Evolutionary conservation across 2,113 vertebrate genomes (phyloP).

Genomic region (Apodemus speciosus): DNA sequence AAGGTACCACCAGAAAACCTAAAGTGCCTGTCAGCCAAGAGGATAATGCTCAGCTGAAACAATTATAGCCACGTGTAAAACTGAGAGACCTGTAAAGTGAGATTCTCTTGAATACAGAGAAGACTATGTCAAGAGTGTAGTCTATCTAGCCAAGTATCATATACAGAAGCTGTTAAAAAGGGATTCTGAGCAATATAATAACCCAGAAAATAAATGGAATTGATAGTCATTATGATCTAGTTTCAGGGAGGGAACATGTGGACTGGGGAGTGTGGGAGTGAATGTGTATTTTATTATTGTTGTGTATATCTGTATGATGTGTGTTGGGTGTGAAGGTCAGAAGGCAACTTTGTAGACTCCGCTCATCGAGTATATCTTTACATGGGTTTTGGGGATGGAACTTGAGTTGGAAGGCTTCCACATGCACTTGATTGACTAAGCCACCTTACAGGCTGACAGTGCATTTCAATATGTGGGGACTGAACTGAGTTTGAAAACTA

Average conservation of each 20-base stretch:
- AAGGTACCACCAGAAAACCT: neutral
- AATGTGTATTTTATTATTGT: neutral
- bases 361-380: too few species aligned
- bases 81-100: neutral
- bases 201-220: neutral
- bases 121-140: neutral
- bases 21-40: neutral
- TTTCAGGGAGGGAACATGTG: neutral
- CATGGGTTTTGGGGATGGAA: neutral
- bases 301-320: neutral
- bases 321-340: neutral
- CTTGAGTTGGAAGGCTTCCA: neutral
- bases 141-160: neutral
- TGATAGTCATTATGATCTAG: neutral
- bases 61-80: neutral
- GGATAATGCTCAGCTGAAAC: neutral
- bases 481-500: neutral
- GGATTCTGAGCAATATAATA: neutral
- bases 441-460: neutral
- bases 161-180: neutral
- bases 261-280: neutral
- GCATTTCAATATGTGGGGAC: slow-evolving; percentile 2
- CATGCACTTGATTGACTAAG: neutral
- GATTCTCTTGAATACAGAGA: neutral
- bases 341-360: neutral